Conservation (phyloP, 2,888 invertebrate genomes). For the Saturnia japonica region DNA sequence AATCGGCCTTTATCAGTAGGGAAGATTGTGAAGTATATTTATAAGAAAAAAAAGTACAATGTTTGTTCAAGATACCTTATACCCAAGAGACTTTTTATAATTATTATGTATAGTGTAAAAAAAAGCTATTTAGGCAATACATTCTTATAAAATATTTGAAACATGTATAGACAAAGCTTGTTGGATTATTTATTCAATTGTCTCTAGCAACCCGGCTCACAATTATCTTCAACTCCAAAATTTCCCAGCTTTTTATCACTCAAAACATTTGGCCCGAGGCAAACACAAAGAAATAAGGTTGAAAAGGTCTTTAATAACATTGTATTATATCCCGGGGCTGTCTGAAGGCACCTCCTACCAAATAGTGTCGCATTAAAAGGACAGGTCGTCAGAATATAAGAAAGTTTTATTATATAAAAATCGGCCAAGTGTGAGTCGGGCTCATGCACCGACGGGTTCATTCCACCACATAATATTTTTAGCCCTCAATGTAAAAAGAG, state of each 20-base stretch:
- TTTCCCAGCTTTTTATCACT: not conserved
- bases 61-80: too few relatives aligned
- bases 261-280: not conserved
- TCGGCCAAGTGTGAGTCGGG: too few relatives aligned
- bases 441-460: too few relatives aligned
- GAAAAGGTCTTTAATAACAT: conserved; percentile 2
- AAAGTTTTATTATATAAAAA: not conserved
- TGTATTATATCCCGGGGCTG: not conserved
- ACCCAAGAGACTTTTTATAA: too few relatives aligned
- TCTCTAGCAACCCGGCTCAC: not conserved
- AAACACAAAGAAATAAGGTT: conserved; percentile 1
- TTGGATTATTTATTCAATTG: not conserved
- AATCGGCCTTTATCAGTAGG: too few relatives aligned
- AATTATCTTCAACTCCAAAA: not conserved
- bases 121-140: not conserved
- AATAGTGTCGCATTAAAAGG: not conserved
- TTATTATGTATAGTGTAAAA: too few relatives aligned
- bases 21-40: too few relatives aligned
- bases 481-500: too few relatives aligned
- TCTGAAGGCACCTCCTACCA: not conserved
- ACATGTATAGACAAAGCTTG: not conserved
- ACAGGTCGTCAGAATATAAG: not conserved
- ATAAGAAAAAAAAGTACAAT: too few relatives aligned
- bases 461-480: too few relatives aligned
- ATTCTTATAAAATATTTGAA: not conserved